phyloP scores from a whole-genome alignment of 2,113 vertebrate genomes.

The Pollachius pollachius region DNA sequence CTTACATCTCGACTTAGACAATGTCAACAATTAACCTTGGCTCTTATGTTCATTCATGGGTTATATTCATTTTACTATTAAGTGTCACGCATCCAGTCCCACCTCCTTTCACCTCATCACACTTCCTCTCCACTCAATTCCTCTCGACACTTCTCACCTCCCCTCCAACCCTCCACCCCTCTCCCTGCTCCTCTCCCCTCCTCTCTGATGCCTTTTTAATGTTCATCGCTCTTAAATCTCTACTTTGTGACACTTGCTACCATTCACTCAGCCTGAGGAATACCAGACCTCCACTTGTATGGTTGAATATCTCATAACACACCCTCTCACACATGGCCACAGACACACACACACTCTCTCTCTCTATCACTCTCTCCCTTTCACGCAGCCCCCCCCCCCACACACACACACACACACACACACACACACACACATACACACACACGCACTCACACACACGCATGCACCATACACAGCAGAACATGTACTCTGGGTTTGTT shows the following conservation, averaged over 20 bases:
- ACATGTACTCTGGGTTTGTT: constrained; percentile 14
- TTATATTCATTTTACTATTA: too few species aligned
- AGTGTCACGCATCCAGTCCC: background rate
- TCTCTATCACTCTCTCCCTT: background rate
- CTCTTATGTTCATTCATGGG: too few species aligned
- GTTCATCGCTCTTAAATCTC: constrained; percentile 13
- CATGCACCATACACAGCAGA: background rate
- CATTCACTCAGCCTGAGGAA: constrained; percentile 41
- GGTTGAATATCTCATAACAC: background rate
- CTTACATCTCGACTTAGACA: too few species aligned
- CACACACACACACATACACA: background rate
- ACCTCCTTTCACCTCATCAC: background rate
- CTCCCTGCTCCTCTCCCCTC: background rate
- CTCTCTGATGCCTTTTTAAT: background rate
- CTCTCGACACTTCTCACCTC: constrained; percentile 1
- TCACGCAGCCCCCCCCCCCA: background rate
- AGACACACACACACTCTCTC: background rate
- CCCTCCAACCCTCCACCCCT: background rate
- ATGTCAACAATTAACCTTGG: too few species aligned
- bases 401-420: background rate
- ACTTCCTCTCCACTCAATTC: background rate
- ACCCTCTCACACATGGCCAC: background rate
- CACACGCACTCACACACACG: constrained; percentile 3
- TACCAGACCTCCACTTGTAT: constrained; percentile 30
- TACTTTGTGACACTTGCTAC: constrained; percentile 28